A percentile compares a stretch with the other conserved stretches of the same genome.
These are phyloP conservation scores for Cyanoderma ruficeps DNA, from an alignment of 2,113 vertebrate genomes.

Conservation along the genomic window DNA sequence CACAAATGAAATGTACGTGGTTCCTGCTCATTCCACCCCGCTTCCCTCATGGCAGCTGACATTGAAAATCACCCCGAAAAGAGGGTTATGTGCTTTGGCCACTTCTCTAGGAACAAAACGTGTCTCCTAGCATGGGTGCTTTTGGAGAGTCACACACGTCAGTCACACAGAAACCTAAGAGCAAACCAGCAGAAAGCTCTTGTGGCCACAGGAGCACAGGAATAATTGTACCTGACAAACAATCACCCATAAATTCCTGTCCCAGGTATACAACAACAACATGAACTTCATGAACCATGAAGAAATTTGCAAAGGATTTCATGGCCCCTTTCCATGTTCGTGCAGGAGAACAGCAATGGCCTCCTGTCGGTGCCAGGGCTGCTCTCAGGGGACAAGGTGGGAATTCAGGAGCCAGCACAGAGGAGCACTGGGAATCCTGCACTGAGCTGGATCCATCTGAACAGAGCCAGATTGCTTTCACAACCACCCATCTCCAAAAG, in stretches of 20 bases:
- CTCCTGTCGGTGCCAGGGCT: background rate
- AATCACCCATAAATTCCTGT: background rate
- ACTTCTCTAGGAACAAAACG: background rate
- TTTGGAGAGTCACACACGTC: background rate
- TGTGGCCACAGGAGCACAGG: background rate
- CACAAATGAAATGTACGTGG: too few species aligned
- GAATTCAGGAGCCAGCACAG: background rate
- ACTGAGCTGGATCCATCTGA: background rate
- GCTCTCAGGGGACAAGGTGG: background rate
- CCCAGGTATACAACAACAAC: background rate
- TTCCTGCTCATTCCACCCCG: background rate
- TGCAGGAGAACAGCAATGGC: background rate
- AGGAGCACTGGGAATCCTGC: background rate
- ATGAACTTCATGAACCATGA: background rate
- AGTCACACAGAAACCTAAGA: background rate
- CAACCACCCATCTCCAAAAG: background rate
- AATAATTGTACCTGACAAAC: background rate
- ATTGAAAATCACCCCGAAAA: background rate
- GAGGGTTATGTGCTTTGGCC: background rate
- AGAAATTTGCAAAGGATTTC: background rate
- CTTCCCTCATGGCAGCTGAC: background rate
- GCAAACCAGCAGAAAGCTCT: background rate
- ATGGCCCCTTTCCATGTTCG: accelerated
- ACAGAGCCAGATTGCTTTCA: background rate
- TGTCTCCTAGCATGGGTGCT: accelerated